Evolutionary conservation across 2,113 vertebrate species (phyloP), one percentile per base, ranked within the genome.

Genomic region (Reinhardtius hippoglossoides): DNA sequence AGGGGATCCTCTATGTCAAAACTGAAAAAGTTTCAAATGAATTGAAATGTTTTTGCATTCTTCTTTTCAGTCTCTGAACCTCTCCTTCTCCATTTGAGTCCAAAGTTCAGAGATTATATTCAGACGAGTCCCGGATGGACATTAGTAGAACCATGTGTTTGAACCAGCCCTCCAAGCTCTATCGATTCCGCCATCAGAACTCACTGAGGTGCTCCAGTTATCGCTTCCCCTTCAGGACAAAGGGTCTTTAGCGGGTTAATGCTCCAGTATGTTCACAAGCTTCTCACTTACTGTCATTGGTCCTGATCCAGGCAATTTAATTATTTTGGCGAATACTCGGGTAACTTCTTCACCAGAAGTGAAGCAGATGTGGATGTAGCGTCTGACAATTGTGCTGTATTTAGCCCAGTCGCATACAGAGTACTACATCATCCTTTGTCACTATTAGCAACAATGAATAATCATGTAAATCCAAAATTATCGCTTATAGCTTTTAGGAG

Each of bases 121-220:
- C 73, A 80, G 76, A 92, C 75, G 56, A 85, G 62, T 89, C 91
- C 90, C 91, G 92, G 88, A 91, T 90, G 86, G 46, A 71, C 52
- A 73, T 84, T 80, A 85, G 68, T 80, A 57, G 78, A 90, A 91
- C 77, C 87, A 89, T 80, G 72, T 90, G 82, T 84, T 81, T 16
- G 52, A 71, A 80, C 84, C 71, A 26, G 70, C 60, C 48, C 63
- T 86, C 59, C 21, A 76, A 61, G 40, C 75, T 80, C 80, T 81
- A 89, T 87, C 80, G 48, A 78, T 65, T 72, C 75, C 50, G 26
- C 74, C 74, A 79, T 84, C 80, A 72, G 65, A 82, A 85, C 78
- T 65, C 74, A 57, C 35, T 42, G 74, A 87, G 71, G 67, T 78
- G 67, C 75, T 74, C 52, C 21, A 68, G 74, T 82, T 88, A 82